Evolutionary conservation across 1,140 invertebrate species (phyloP), one percentile per base, ranked within the genome.

Genomic region (Drosophila hydei): DNA sequence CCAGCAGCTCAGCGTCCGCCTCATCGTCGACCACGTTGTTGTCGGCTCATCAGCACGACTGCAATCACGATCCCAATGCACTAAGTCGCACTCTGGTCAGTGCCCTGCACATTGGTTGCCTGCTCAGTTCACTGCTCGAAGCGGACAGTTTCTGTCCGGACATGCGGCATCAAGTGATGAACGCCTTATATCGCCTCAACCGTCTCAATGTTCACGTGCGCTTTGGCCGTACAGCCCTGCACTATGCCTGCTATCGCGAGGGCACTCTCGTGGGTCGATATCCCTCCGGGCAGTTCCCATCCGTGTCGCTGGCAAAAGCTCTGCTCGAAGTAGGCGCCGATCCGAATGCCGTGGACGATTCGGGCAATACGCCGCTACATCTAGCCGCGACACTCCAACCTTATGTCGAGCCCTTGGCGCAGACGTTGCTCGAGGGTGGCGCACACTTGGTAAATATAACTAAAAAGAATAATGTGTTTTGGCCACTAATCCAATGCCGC

Each of bases 1-100:
- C 58, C 5, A 9, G 16, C 18, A 62, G 72, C 16, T 72, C 74
- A 25, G 27, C 74, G n/a, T 48, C 75, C 36, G 42, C 56, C 12
- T 42, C 75, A 23, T 77, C 72, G 6, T 89, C 84, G 12, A 89
- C 81, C 12, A 75, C 83, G 19, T 36, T 87, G 21, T 30, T 81
- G 23, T 79, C 83, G 36, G 76, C 72, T n/a, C 75, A 89, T 55
- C 75, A 79, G 64, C 92, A 94, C 65, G 93, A 93, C 72, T 92
- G 93, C 40, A 95, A 96, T 59, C 93, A 95, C 78, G 96, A 97
- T 84, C 91, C 95, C 40, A 95, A 94, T 25, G 95, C 96, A 64
- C 93, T 98, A 42, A 96, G 97, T 79, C 93, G 96, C 72, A 95
- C 97, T 23, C 92, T 98, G 62, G 94, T 97, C n/a, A 97, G 97